Evolutionary conservation across 2,797 vertebrate species (phyloP).

Genomic region (Chaunax sp.): DNA sequence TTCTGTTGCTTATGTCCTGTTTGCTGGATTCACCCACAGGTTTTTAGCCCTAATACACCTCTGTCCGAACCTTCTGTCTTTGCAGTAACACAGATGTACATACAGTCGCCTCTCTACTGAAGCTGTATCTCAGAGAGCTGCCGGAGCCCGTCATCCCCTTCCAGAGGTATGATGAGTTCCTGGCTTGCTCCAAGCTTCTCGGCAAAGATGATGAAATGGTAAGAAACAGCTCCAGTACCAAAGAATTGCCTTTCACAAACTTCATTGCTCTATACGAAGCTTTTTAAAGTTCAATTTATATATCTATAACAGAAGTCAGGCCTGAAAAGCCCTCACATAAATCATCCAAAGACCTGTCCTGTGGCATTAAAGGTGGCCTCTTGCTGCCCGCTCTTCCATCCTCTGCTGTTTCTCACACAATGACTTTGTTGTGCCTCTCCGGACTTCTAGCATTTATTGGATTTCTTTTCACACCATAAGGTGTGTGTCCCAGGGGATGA

Average conservation of each 20-base stretch:
- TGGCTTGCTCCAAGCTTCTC: conserved; percentile 91
- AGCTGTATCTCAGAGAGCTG: conserved; percentile 95
- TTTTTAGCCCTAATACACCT: too few relatives aligned
- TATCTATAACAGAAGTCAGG: too few relatives aligned
- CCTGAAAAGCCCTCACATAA: conserved; percentile 5
- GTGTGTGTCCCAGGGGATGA: conserved; percentile 5
- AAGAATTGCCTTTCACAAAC: conserved; percentile 8
- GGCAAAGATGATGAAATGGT: conserved; percentile 93
- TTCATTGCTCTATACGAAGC: neutral
- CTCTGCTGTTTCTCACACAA: too few relatives aligned
- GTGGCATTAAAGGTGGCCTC: conserved; percentile 14
- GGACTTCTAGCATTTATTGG: too few relatives aligned
- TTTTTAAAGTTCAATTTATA: conserved; percentile 2
- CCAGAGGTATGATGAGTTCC: conserved; percentile 92
- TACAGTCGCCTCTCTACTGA: conserved; percentile 95
- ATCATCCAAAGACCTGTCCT: conserved; percentile 6
- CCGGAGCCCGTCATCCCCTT: conserved; percentile 97
- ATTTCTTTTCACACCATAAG: conserved; percentile 7
- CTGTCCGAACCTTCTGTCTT: neutral
- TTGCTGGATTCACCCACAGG: neutral
- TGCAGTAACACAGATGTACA: conserved; percentile 96
- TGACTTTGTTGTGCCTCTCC: too few relatives aligned
- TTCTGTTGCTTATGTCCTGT: neutral
- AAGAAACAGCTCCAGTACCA: conserved; percentile 65
- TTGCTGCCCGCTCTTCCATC: neutral